Base-by-base conservation (phyloP, 2,888 invertebrate genomes). In the Orthosia gothica region DNA sequence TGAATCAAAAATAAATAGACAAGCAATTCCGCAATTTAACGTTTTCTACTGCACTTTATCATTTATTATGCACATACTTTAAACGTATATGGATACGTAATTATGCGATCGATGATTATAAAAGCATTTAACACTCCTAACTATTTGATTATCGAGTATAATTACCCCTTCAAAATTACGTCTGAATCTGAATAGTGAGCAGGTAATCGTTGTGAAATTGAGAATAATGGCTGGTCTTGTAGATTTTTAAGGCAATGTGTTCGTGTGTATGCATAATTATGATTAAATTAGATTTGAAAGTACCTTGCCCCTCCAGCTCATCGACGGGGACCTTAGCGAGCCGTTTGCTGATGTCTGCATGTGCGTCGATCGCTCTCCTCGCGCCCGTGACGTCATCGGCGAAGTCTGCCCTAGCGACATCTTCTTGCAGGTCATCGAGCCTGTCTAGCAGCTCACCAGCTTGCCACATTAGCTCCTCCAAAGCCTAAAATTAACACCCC, bases 381-480 rank as follows among this genome's bases (percentile, higher is more conserved):
- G 99, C 99, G 66, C 99, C 98, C 72, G 98, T 98, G 32, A 99
- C 99, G 95, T 99, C 99, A 91, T 99, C 99, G 1, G 99, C 99
- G 91, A 99, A 99, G 91, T 99, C 99, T 84, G 98, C 99, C 84
- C 99, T 97, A 70, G 98, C 98, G 70, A 99, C 97, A 93, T 99
- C 99, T 92, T 99, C 99, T 92, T 99, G 98, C 57, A 99, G 97
- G 91, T 99, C 99, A 90, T 99, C 99, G 78, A 99, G 97, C 82
- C 99, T 97, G 93, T 99, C 99, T 79, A 99, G 97, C 82, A 99
- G 97, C 93, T 99, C 99, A 65, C 98, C 98, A 2, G 99, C 99
- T 96, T 99, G 99, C 99, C 99, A 99, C 89, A 98, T 98, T 94
- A 99, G 98, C 92, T 99, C 99, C 96, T 99, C 99, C 89, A 99